Conservation (phyloP, 2,888 invertebrate species). For the Aporophyla nigra region DNA sequence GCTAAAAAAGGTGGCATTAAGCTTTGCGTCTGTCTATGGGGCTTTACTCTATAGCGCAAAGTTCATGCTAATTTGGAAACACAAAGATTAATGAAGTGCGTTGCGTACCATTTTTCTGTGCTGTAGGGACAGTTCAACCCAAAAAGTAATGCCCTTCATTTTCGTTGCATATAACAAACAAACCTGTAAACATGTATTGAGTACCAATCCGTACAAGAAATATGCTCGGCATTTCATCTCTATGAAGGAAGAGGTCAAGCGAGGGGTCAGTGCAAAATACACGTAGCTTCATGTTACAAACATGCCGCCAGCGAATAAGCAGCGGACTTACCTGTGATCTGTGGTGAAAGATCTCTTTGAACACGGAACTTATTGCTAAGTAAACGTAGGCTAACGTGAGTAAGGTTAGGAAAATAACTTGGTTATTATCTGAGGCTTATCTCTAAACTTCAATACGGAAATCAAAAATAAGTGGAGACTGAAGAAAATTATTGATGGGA, state of each 20-base stretch:
- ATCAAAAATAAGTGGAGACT: background rate
- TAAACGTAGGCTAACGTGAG: background rate
- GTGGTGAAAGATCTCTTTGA: conserved; percentile 45
- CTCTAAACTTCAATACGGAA: background rate
- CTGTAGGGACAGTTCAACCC: background rate
- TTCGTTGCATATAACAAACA: background rate
- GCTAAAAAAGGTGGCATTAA: background rate
- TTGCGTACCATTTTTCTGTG: background rate
- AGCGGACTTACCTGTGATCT: background rate
- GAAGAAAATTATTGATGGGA: background rate
- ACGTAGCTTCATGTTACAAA: conserved; percentile 45
- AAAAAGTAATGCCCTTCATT: no score
- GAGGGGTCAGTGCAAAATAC: conserved; percentile 47
- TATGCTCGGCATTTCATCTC: conserved; percentile 4
- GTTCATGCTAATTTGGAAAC: background rate
- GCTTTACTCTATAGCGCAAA: background rate
- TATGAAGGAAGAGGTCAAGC: conserved; percentile 25
- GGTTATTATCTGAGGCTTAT: background rate
- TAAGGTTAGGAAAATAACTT: background rate
- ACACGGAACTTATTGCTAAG: conserved; percentile 33
- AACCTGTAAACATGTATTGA: conserved; percentile 11
- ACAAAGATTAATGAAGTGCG: background rate
- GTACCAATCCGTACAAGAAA: background rate
- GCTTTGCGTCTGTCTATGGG: background rate
- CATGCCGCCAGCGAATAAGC: conserved; percentile 34